Percentiles rank a stretch among this genome's conserved stretches.
Evolutionary conservation across 2,888 invertebrate species (phyloP).

Genomic region (Athalia circularis): DNA sequence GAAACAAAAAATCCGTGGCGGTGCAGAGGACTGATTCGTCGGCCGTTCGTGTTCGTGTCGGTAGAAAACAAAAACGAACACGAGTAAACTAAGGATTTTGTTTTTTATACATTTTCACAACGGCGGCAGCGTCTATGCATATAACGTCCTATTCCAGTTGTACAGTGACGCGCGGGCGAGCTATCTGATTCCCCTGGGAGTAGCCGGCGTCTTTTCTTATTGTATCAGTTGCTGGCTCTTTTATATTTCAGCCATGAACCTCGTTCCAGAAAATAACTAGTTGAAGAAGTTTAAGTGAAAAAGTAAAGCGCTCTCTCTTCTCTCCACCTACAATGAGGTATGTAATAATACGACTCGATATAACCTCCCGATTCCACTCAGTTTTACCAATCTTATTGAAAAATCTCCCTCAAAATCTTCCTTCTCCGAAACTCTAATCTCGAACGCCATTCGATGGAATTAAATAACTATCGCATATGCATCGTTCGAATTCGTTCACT

Average conservation of each 20-base stretch:
- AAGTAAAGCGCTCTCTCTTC: constrained; percentile 5
- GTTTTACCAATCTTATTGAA: no score
- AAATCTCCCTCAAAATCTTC: no score
- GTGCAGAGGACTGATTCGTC: no score
- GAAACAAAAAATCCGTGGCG: no score
- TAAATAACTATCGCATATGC: no score
- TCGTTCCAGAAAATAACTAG: constrained; percentile 39
- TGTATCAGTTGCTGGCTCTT: constrained; percentile 28
- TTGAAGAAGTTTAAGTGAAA: constrained; percentile 41
- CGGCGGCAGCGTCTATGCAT: not conserved
- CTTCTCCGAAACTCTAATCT: no score
- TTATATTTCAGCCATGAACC: constrained; percentile 40
- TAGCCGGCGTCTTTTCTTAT: constrained; percentile 10
- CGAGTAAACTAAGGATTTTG: no score
- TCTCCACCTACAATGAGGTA: not conserved
- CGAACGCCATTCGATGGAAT: no score
- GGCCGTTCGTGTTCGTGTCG: no score
- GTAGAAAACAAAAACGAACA: no score
- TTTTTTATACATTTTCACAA: no score
- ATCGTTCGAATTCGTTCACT: no score
- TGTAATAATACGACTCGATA: not conserved
- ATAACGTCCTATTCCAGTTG: constrained; percentile 28
- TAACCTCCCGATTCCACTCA: not conserved
- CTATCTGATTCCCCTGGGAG: constrained; percentile 17
- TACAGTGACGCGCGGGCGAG: constrained; percentile 5